Base-by-base conservation (phyloP, 2,113 vertebrate genomes). In the Syrrhaptes paradoxus region DNA sequence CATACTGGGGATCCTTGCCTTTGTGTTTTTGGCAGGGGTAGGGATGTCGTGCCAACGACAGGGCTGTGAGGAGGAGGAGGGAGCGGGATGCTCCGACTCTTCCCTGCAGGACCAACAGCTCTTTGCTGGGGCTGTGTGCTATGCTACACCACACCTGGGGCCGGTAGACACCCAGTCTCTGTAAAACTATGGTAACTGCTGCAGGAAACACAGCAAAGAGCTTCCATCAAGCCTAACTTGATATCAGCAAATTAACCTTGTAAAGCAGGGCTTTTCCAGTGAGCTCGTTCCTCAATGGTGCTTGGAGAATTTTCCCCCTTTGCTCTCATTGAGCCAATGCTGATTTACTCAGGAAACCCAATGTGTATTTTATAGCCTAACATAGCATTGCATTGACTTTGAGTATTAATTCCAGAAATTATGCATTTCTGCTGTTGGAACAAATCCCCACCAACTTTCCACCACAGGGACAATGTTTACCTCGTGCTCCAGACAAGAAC, bases 141-240 rank as follows among this genome's bases (percentile, higher is more conserved):
- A 1, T 2, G 3, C 1, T 12, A 3, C 41, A 11, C 48, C 2
- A 2, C 46, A 43, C 41, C 61, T 7, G 54, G 25, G 25, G 32
- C 45, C 3, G 3, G 62, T 16, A 73, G 38, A 28, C 38, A 49
- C 31, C 14, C 4, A 1, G n/a, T 14, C 81, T 32, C 54, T 46
- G 63, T 25, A 15, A 41, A 55, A 46, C 2, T 6, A 49, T 7
- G 22, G 63, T n/a, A 59, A 13, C 59, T 84, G 87, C 62, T 8
- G 38, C 25, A 52, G 49, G 77, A 84, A 68, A 52, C 38, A 61
- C 38, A 22, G 48, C 62, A 38, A 85, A 31, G 32, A 82, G 26
- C 36, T 49, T 49, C 54, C 45, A 2, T 57, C n/a, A 58, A 78
- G 78, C 45, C 65, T 22, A 25, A 34, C 48, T 45, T 45, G 38